A percentile compares a stretch with the other conserved stretches of the same genome.
phyloP scores from a whole-genome alignment of 2,888 invertebrate species.

The Diaprepes abbreviatus region DNA sequence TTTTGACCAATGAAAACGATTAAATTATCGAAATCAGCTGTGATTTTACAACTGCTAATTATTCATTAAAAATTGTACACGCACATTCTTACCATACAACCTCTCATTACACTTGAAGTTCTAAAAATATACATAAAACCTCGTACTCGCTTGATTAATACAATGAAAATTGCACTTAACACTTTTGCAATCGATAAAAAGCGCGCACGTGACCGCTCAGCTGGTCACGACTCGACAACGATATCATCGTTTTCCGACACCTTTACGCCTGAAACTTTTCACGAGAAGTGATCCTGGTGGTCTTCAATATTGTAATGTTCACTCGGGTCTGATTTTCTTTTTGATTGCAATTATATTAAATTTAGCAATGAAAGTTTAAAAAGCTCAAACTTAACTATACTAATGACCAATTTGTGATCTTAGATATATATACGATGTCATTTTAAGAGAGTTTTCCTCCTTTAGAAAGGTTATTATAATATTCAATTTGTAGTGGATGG shows the following conservation, averaged over 20 bases:
- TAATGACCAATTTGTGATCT: too few species aligned
- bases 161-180: conserved; percentile 46
- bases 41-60: too few species aligned
- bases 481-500: too few species aligned
- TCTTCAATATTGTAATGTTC: not conserved
- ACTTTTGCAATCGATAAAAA: conserved; percentile 46
- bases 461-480: too few species aligned
- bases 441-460: too few species aligned
- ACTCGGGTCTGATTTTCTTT: too few species aligned
- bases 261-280: conserved; percentile 24
- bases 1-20: too few species aligned
- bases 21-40: too few species aligned
- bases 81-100: not conserved
- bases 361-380: too few species aligned
- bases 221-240: conserved; percentile 35
- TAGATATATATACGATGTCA: too few species aligned
- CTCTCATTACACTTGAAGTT: not conserved
- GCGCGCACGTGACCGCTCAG: conserved; percentile 45
- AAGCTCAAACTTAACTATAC: too few species aligned
- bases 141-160: conserved; percentile 29
- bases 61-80: not conserved
- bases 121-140: conserved; percentile 5
- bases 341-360: too few species aligned
- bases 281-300: conserved; percentile 21
- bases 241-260: conserved; percentile 36